Conservation (phyloP, 2,113 vertebrate species). For the Bufo bufo region DNA sequence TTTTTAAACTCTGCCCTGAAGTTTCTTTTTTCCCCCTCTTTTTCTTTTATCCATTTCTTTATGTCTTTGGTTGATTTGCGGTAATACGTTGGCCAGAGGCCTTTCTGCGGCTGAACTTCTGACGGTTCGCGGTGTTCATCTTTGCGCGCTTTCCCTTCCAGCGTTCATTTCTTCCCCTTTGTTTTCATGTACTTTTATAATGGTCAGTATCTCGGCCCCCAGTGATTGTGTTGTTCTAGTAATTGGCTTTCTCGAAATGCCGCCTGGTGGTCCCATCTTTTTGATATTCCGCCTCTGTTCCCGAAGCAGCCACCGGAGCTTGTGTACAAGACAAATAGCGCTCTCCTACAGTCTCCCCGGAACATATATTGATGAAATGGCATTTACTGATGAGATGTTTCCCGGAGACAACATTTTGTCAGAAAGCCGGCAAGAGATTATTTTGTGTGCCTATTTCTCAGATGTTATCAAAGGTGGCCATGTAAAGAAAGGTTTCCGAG, state of each 20-base stretch:
- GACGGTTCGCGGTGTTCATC: not conserved
- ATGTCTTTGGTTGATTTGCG: not conserved
- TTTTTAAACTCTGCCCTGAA: no score
- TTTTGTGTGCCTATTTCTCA: slow-evolving; percentile 34
- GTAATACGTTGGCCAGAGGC: not conserved
- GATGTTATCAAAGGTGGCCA: slow-evolving; percentile 29
- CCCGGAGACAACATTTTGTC: slow-evolving; percentile 42
- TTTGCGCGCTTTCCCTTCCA: not conserved
- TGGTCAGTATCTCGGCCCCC: not conserved
- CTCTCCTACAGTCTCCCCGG: slow-evolving; percentile 9
- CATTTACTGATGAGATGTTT: slow-evolving; percentile 26
- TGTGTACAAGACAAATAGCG: slow-evolving; percentile 37
- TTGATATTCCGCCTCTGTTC: slow-evolving; percentile 16
- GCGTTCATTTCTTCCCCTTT: not conserved
- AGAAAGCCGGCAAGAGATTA: slow-evolving; percentile 1
- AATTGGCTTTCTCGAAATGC: not conserved
- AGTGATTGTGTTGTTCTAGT: not conserved
- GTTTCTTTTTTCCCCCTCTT: not conserved
- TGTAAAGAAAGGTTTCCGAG: slow-evolving; percentile 24
- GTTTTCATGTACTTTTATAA: not conserved
- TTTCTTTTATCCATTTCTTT: not conserved
- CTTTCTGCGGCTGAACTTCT: not conserved
- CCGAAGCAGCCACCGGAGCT: slow-evolving; percentile 12
- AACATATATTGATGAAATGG: slow-evolving; percentile 42
- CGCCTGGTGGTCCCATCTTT: not conserved